Base-by-base conservation (phyloP, 2,797 vertebrate species). In the Calcarius lapponicus region DNA sequence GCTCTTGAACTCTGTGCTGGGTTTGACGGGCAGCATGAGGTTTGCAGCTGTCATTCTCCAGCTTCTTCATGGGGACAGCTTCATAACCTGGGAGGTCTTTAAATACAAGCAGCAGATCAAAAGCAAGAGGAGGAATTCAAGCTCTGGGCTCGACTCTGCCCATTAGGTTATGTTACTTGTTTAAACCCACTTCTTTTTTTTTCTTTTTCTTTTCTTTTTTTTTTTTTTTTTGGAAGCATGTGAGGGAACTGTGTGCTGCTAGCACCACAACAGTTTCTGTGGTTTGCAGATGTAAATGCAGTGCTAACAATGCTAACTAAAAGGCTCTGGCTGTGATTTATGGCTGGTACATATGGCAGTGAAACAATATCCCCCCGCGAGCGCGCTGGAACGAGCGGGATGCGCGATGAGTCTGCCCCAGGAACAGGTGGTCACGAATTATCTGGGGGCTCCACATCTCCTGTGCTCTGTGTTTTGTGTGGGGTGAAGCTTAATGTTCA, bases 401-500 rank as follows among this genome's bases (percentile, higher is more conserved):
- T 21, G 81, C 1, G 14, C 17, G 61, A 95, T 29, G 40, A 6
- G 81, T 43, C 93, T 70, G 57, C 71, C 66, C 7, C 0, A 43
- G 60, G 9, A 91, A 95, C 98, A 98, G 97, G 97, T 98, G 97
- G 74, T 58, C 90, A 50, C 5, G 2, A 66, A 29, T 7, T 9
- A 48, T 91, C 8, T 40, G 51, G 43, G 54, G 58, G 72, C 80
- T 94, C 70, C 24, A 43, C 28, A 56, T 92, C 88, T 95, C 75
- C 82, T 67, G 60, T 0, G 0, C 34, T 73, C 22, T 69, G 7
- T 43, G n/a, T 38, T 81, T 34, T 66, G 36, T 38, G 9, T 36
- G 40, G 86, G 51, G 61, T 80, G 92, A 81, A 74, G 51, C 38
- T 38, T 31, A 5, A n/a, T 14, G 43, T 88, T 97, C 96, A 97